A percentile compares a stretch with the other conserved stretches of the same genome.
Conservation (phyloP, 2,888 invertebrate genomes). For the Xylophagus ater region DNA sequence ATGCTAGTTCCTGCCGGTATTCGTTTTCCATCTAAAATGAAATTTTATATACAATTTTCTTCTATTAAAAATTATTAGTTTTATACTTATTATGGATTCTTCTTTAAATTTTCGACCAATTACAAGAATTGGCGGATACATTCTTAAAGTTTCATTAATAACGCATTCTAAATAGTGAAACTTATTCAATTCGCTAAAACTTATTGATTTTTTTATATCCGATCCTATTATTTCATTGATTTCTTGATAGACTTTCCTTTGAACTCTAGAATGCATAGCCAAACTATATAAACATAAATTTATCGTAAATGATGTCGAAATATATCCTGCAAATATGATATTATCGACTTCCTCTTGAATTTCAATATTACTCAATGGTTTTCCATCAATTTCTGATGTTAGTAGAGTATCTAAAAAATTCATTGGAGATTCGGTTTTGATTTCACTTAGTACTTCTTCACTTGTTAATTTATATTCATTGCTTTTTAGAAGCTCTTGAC, state of each 20-base stretch:
- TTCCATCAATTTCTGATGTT: slow-evolving; percentile 45
- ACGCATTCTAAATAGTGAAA: slow-evolving; percentile 14
- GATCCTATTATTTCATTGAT: slow-evolving; percentile 23
- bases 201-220: slow-evolving; percentile 14
- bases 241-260: slow-evolving; percentile 27
- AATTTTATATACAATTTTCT: no score
- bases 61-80: no score
- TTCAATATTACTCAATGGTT: slow-evolving; percentile 44
- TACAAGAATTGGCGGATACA: slow-evolving; percentile 13
- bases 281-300: slow-evolving; percentile 26
- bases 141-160: slow-evolving; percentile 16
- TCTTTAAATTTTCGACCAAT: slow-evolving; percentile 12
- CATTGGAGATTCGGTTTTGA: slow-evolving; percentile 43
- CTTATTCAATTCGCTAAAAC: slow-evolving; percentile 2
- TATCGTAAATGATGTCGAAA: slow-evolving; percentile 30
- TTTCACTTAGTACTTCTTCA: slow-evolving; percentile 34
- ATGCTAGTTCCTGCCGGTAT: slow-evolving; percentile 34
- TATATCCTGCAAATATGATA: slow-evolving; percentile 52
- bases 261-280: slow-evolving; percentile 28
- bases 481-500: slow-evolving; percentile 30
- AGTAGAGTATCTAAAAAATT: slow-evolving; percentile 56
- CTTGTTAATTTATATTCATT: slow-evolving; percentile 14
- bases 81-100: slow-evolving; percentile 6
- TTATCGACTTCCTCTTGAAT: slow-evolving; percentile 60
- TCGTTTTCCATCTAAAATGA: slow-evolving; percentile 32